Conservation (phyloP, 1,140 invertebrate genomes). For the Anadara kagoshimensis region DNA sequence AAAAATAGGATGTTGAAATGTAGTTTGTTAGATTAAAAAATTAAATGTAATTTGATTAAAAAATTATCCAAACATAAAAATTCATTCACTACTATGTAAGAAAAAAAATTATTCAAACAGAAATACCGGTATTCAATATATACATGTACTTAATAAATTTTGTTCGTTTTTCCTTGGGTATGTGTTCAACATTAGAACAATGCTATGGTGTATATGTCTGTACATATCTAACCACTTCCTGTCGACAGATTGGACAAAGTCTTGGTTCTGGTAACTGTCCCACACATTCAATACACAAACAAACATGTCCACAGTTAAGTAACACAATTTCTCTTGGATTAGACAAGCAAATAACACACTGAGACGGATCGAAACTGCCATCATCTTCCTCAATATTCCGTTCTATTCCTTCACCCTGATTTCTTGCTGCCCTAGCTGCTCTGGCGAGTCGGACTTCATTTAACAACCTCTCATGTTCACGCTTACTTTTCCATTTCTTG, state of each 20-base stretch:
- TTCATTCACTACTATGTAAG: too few species aligned
- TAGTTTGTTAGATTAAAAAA: too few species aligned
- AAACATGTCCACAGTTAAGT: conserved; percentile 73
- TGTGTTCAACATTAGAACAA: too few species aligned
- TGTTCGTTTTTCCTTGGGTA: too few species aligned
- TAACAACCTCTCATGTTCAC: conserved; percentile 31
- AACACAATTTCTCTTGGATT: conserved; percentile 71
- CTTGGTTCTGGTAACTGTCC: conserved; percentile 58
- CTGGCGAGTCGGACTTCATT: conserved; percentile 37
- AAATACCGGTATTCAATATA: too few species aligned
- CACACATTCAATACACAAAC: conserved; percentile 72
- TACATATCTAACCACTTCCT: conserved; percentile 55
- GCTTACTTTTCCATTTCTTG: conserved; percentile 36
- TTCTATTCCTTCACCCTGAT: not conserved
- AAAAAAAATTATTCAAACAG: too few species aligned
- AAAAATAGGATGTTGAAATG: too few species aligned
- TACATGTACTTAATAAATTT: too few species aligned
- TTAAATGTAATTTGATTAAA: too few species aligned
- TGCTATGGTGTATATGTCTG: conserved; percentile 63
- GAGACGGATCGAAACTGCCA: conserved; percentile 27
- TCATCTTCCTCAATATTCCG: conserved; percentile 3
- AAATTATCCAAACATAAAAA: too few species aligned
- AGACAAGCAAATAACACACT: conserved; percentile 72
- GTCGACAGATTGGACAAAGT: conserved; percentile 73
- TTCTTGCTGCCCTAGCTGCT: conserved; percentile 11